phyloP scores from a whole-genome alignment of 2,888 invertebrate genomes.

The Branchinecta sandiegonensis region DNA sequence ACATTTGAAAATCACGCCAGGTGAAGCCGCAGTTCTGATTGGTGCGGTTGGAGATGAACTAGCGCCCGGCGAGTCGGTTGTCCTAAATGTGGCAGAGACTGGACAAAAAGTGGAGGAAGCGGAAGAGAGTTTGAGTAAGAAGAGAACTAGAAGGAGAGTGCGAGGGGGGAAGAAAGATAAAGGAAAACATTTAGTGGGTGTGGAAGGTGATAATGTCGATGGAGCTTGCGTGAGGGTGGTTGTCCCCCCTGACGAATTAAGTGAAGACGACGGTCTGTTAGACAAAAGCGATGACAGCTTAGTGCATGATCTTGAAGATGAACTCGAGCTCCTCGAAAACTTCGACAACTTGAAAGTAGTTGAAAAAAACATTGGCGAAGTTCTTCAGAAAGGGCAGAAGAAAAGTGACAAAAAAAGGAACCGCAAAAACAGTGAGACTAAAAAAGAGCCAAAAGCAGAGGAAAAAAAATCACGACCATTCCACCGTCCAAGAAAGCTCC shows the following conservation, averaged over 20 bases:
- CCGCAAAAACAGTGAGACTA: slow-evolving; percentile 19
- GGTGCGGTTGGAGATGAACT: not conserved
- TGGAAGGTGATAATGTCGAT: not conserved
- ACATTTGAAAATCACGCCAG: slow-evolving; percentile 17
- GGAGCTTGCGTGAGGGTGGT: slow-evolving; percentile 13
- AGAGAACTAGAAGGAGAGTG: not conserved
- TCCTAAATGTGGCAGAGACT: not conserved
- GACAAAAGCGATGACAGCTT: slow-evolving; percentile 26
- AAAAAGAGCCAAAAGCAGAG: not conserved
- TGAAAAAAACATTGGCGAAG: not conserved
- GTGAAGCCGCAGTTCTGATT: slow-evolving; percentile 18
- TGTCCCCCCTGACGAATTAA: slow-evolving; percentile 28
- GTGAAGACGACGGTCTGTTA: slow-evolving; percentile 25
- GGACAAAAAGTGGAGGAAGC: slow-evolving; percentile 17
- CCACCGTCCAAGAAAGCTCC: not conserved
- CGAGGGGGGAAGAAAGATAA: not conserved
- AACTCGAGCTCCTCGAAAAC: not conserved
- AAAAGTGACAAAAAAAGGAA: slow-evolving; percentile 22
- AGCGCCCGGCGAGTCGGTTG: slow-evolving; percentile 14
- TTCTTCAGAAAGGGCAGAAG: slow-evolving; percentile 21
- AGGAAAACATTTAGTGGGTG: too few relatives aligned
- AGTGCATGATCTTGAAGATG: slow-evolving; percentile 23
- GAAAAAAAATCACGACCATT: too few relatives aligned
- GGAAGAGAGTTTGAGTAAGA: not conserved
- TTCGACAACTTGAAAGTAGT: not conserved